Conservation (phyloP, 2,797 vertebrate species). For the Peromyscus nudipes region DNA sequence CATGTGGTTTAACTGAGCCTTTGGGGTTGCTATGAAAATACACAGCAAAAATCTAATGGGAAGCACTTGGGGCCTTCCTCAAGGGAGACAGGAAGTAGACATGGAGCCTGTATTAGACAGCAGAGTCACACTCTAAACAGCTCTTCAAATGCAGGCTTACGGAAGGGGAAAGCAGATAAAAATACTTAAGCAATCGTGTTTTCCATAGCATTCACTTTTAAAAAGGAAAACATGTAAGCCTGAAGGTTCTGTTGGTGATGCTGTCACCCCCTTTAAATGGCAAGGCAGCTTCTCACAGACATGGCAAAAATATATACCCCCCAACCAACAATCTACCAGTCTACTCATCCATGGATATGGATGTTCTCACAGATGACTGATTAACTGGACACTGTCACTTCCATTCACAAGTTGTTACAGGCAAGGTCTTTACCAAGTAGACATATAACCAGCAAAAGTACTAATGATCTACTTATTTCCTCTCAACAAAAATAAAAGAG, state of each 20-base stretch:
- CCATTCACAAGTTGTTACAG: constrained; percentile 29
- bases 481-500: constrained; percentile 51
- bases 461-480: constrained; percentile 44
- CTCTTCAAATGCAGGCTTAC: constrained; percentile 52
- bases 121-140: constrained; percentile 41
- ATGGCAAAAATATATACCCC: constrained; percentile 18
- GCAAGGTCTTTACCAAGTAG: constrained; percentile 47
- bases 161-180: constrained; percentile 24
- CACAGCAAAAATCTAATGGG: constrained; percentile 24
- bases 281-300: constrained; percentile 65
- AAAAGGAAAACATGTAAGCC: constrained; percentile 52
- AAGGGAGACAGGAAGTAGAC: neutral
- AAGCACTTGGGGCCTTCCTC: constrained; percentile 20
- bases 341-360: constrained; percentile 8
- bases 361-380: neutral
- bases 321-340: constrained; percentile 33
- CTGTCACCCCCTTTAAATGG: constrained; percentile 68
- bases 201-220: constrained; percentile 60
- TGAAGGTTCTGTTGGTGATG: constrained; percentile 67
- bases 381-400: constrained; percentile 65
- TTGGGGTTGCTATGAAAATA: constrained; percentile 64
- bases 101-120: constrained; percentile 26
- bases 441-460: constrained; percentile 50
- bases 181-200: constrained; percentile 73
- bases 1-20: constrained; percentile 36